A percentile compares a stretch with the other conserved stretches of the same genome.
Evolutionary conservation across 2,113 vertebrate genomes (phyloP).

Genomic region (Erythrocebus patas): DNA sequence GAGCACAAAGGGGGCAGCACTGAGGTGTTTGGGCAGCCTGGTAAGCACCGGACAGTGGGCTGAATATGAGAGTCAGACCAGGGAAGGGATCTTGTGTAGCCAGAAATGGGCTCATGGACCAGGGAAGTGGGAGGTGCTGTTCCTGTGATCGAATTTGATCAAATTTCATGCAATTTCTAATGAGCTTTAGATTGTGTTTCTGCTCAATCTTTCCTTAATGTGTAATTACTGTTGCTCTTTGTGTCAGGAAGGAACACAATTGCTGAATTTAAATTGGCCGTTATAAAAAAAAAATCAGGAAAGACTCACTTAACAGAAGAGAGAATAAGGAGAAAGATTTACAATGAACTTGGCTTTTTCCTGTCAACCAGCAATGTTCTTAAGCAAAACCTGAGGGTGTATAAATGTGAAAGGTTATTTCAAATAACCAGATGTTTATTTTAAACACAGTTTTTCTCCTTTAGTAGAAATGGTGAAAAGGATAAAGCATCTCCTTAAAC

Average conservation of each 20-base stretch:
- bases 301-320: background rate
- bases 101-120: background rate
- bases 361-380: background rate
- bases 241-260: background rate
- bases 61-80: background rate
- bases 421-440: constrained; percentile 31
- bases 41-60: fast-evolving
- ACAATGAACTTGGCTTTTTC: background rate
- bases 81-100: background rate
- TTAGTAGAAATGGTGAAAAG: background rate
- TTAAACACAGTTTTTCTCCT: constrained; percentile 24
- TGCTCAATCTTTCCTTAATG: background rate
- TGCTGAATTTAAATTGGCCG: background rate
- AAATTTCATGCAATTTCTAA: background rate
- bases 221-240: background rate
- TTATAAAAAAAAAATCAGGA: background rate
- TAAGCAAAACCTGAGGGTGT: background rate
- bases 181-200: background rate
- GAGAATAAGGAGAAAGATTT: background rate
- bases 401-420: constrained; percentile 40
- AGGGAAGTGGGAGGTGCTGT: background rate
- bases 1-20: fast-evolving
- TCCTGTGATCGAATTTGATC: background rate
- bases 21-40: background rate
- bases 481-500: background rate